Conservation (phyloP, 2,113 vertebrate genomes). For the Irena cyanogastra region DNA sequence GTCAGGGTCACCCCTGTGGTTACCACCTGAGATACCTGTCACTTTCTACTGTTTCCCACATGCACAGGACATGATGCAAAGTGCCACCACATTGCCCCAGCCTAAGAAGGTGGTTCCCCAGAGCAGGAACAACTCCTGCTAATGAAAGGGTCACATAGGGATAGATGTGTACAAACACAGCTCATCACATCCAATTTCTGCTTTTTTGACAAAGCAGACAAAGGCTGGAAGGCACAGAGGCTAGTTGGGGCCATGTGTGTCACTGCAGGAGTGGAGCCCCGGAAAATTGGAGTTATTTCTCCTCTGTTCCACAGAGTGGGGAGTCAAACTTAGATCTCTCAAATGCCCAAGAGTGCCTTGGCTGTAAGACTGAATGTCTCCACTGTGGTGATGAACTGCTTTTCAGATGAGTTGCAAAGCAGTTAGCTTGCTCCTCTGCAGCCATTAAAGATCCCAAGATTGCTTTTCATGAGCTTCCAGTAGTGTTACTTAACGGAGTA, state of each 20-base stretch:
- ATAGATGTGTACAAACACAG: neutral
- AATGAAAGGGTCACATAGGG: fast-evolving
- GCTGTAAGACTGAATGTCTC: neutral
- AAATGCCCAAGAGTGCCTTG: neutral
- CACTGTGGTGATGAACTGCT: neutral
- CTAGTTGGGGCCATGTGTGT: neutral
- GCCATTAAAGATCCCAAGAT: neutral
- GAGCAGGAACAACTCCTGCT: neutral
- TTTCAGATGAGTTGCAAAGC: neutral
- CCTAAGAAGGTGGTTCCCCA: neutral
- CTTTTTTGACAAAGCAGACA: neutral
- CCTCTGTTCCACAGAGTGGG: fast-evolving
- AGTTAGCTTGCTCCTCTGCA: neutral
- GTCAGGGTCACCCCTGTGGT: neutral
- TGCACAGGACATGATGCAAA: neutral
- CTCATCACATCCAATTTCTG: neutral
- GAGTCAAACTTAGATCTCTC: neutral
- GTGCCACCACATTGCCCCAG: neutral
- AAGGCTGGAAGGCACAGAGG: neutral
- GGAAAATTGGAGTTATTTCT: neutral
- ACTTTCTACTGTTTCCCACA: neutral
- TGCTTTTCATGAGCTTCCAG: neutral
- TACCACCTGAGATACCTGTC: too few relatives aligned
- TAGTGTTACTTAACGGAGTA: neutral
- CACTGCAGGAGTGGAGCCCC: neutral